phyloP scores from a whole-genome alignment of 2,888 invertebrate species.

The Hipparchia sbordonii region DNA sequence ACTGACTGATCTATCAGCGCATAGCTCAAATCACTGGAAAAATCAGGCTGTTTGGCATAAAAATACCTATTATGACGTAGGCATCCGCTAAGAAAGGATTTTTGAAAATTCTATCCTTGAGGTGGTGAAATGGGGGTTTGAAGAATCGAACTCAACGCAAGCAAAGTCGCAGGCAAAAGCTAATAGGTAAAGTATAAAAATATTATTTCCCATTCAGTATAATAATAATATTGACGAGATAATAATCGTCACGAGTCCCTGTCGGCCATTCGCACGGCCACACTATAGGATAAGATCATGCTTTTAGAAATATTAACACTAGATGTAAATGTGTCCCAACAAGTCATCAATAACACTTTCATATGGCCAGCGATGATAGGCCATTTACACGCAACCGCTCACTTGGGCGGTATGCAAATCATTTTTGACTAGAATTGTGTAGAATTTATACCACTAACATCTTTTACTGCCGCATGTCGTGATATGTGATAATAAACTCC shows the following conservation, averaged over 20 bases:
- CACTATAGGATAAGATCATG: conserved; percentile 4
- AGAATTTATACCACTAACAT: conserved; percentile 65
- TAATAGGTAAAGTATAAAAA: too few relatives aligned
- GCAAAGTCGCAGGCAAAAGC: too few relatives aligned
- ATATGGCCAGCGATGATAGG: conserved; percentile 61
- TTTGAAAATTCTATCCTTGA: too few relatives aligned
- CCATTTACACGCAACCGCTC: conserved; percentile 60
- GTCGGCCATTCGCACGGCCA: not conserved
- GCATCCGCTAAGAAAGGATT: too few relatives aligned
- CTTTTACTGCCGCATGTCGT: conserved; percentile 67
- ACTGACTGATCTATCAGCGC: too few relatives aligned
- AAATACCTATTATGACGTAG: too few relatives aligned
- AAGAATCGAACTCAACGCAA: not conserved
- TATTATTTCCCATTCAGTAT: too few relatives aligned
- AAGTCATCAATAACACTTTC: conserved; percentile 63
- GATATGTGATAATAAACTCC: conserved; percentile 72
- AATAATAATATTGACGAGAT: too few relatives aligned
- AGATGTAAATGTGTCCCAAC: conserved; percentile 54
- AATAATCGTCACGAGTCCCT: not conserved
- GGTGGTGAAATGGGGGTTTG: too few relatives aligned
- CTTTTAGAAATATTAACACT: conserved; percentile 40
- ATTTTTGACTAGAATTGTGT: conserved; percentile 56
- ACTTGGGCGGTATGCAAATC: conserved; percentile 71
- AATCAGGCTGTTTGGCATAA: too few relatives aligned
- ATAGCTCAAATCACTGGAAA: too few relatives aligned